Base-by-base conservation (phyloP, 2,113 vertebrate species). In the Lagopus leucura region DNA sequence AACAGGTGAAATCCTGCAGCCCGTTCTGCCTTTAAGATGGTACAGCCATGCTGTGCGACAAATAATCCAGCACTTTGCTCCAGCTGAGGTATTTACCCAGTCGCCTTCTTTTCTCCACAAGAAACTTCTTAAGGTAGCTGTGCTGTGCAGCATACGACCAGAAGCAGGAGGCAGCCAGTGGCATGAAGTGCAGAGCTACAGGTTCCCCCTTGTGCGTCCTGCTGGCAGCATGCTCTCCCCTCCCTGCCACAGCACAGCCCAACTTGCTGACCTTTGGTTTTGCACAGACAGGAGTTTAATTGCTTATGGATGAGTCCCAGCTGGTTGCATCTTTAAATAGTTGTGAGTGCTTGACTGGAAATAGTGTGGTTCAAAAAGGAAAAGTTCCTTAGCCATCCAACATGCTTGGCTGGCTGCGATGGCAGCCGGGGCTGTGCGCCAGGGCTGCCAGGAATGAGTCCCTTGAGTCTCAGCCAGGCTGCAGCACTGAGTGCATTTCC, bases 81-180 rank as follows among this genome's bases (percentile, higher is more conserved):
- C 94, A 87, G 86, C 91, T 89, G 86, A 85, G 86, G 58, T 65
- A 48, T 93, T 93, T 70, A 84, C 55, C 57, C 81, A 69, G 27
- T 64, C 3, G 4, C 47, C 43, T 28, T 63, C 74, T 66, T 45
- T 36, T 73, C 75, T 82, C 60, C 64, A 25, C 0, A 1, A 93
- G 83, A 13, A 50, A 15, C 67, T 79, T 54, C 22, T 66, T 4
- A 58, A 79, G 78, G 84, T 74, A 52, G 57, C 11, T 71, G 48
- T 43, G 57, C 86, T 82, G 45, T 87, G 66, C 63, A 24, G 32
- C 4, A 21, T 80, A 0, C 27, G 1, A 0, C 60, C 27, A 5
- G 70, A 32, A 34, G 89, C 67, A 60, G 84, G 27, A 57, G 66
- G 8, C 4, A 4, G 50, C 84, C 61, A 0, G 2, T 52, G 54